Evolutionary conservation across 1,140 invertebrate species (phyloP).

Genomic region (Drosophila oshimai): DNA sequence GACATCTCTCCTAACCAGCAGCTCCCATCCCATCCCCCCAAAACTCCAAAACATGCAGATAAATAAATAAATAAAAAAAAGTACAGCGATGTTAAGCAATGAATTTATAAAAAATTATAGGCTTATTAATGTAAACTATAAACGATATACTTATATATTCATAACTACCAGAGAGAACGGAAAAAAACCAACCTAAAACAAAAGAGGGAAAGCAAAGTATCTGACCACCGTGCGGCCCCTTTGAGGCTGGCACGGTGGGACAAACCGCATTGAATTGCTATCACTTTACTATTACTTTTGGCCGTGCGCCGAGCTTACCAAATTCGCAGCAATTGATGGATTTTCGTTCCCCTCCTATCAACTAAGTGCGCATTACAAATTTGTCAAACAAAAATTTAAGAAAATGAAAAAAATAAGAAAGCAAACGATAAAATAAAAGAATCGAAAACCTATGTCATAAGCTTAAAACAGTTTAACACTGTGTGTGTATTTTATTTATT

Average conservation of each 20-base stretch:
- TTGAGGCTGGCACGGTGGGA: neutral
- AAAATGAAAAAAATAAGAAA: neutral
- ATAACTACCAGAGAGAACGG: constrained; percentile 34
- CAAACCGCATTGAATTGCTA: neutral
- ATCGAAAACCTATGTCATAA: constrained; percentile 38
- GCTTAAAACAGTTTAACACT: constrained; percentile 55
- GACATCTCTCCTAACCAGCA: neutral
- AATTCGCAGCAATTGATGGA: neutral
- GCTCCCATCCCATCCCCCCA: neutral
- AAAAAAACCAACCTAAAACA: constrained; percentile 4
- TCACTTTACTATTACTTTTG: neutral
- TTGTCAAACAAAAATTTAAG: constrained; percentile 45
- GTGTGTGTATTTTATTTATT: constrained; percentile 66
- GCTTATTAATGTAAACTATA: constrained; percentile 74
- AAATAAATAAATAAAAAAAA: constrained; percentile 37
- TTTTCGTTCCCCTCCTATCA: constrained; percentile 11
- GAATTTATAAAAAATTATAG: constrained; percentile 77
- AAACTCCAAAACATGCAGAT: constrained; percentile 1
- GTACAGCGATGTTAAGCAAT: constrained; percentile 73
- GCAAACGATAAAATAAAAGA: neutral
- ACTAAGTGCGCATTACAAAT: constrained; percentile 36
- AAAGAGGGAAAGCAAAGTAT: constrained; percentile 1
- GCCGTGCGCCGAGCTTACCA: constrained; percentile 9
- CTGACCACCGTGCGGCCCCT: neutral
- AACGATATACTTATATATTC: constrained; percentile 61